Percentiles rank a stretch among this genome's conserved stretches.
phyloP scores from a whole-genome alignment of 2,888 invertebrate genomes.

The Ptychoptera albimana region DNA sequence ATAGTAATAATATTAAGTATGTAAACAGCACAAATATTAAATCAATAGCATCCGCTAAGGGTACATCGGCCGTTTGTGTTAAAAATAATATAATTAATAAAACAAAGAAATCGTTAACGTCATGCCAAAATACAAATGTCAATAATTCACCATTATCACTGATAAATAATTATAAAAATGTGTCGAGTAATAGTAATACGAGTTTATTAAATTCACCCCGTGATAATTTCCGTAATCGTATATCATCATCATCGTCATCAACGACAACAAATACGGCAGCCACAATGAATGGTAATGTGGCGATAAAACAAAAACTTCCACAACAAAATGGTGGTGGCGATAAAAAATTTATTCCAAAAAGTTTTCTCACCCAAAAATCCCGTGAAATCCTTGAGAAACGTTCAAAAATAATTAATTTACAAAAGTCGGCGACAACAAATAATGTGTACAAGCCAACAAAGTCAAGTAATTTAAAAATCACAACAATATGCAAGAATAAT shows the following conservation, averaged over 20 bases:
- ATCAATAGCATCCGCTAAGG: not conserved
- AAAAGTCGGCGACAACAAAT: slow-evolving; percentile 18
- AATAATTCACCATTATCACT: slow-evolving; percentile 26
- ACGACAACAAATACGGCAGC: slow-evolving; percentile 1
- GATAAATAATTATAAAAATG: slow-evolving; percentile 24
- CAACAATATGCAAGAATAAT: slow-evolving; percentile 13
- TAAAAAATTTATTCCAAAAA: slow-evolving; percentile 15
- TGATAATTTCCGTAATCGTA: slow-evolving; percentile 26
- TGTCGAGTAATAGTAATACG: slow-evolving; percentile 20
- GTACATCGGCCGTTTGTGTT: not conserved
- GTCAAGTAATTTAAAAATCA: slow-evolving; percentile 5
- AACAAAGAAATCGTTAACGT: slow-evolving; percentile 6
- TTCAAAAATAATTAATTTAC: slow-evolving; percentile 9
- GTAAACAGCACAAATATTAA: not conserved
- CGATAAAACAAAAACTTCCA: too few species aligned
- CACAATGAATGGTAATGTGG: too few species aligned
- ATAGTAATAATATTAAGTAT: slow-evolving; percentile 4
- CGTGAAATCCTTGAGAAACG: slow-evolving; percentile 23
- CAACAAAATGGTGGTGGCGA: too few species aligned
- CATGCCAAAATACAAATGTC: slow-evolving; percentile 16
- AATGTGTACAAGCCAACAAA: slow-evolving; percentile 17
- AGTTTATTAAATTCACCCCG: slow-evolving; percentile 26
- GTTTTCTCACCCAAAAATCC: slow-evolving; percentile 29
- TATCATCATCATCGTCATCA: slow-evolving; percentile 24
- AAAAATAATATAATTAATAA: slow-evolving; percentile 3